These are phyloP conservation scores for Kryphioiulus occultus DNA, from an alignment of 2,888 invertebrate species.

Conservation along the genomic window DNA sequence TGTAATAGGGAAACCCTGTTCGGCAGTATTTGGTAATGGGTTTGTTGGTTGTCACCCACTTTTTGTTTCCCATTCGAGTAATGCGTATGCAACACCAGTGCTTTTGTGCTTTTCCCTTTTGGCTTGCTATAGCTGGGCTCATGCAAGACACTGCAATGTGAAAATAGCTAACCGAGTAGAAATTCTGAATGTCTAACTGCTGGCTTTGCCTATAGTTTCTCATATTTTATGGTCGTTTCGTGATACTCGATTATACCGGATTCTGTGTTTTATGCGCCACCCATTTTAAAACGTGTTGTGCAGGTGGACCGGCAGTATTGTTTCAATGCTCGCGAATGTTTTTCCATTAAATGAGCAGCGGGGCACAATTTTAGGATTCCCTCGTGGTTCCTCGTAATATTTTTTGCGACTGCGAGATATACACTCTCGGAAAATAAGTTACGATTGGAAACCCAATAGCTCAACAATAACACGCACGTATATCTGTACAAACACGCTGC, in stretches of 20 bases:
- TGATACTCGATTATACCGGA: conserved; percentile 25
- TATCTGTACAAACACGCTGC: neutral
- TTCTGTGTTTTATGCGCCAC: neutral
- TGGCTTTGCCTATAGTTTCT: neutral
- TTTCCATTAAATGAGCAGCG: conserved; percentile 25
- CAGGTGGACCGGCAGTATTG: conserved; percentile 1
- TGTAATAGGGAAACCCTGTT: neutral
- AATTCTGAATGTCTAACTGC: conserved; percentile 3
- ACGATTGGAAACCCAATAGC: neutral
- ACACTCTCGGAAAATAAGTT: conserved; percentile 1
- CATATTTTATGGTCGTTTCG: neutral
- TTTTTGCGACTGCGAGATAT: neutral
- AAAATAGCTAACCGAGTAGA: neutral
- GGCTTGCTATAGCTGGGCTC: neutral
- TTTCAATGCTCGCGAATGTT: conserved; percentile 14
- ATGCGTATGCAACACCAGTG: neutral
- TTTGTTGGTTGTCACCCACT: conserved; percentile 20
- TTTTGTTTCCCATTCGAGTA: neutral
- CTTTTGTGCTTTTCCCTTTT: neutral
- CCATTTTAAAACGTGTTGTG: conserved; percentile 1
- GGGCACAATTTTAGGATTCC: neutral
- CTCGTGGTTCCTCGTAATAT: neutral
- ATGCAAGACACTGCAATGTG: neutral
- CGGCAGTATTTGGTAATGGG: neutral
- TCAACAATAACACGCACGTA: neutral